Evolutionary conservation across 2,888 invertebrate genomes (phyloP).

Genomic region (Athalia rosae): DNA sequence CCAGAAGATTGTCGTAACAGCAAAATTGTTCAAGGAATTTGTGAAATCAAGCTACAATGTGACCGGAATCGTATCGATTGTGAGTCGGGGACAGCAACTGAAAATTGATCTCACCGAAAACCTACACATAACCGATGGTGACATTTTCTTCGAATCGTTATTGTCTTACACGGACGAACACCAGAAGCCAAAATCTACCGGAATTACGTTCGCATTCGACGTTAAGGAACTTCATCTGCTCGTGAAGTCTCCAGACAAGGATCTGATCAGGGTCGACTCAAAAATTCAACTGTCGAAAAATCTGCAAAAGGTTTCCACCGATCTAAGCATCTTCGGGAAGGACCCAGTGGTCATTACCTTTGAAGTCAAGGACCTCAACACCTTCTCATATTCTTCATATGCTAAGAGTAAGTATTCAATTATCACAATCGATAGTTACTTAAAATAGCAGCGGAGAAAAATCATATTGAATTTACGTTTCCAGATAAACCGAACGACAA

Average conservation of each 20-base stretch:
- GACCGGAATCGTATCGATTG: conserved; percentile 70
- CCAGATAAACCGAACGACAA: conserved; percentile 75
- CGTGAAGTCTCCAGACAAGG: conserved; percentile 73
- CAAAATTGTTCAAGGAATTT: conserved; percentile 61
- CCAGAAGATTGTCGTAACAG: conserved; percentile 75
- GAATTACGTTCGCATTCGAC: conserved; percentile 57
- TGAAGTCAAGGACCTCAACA: conserved; percentile 77
- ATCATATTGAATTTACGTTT: conserved; percentile 41
- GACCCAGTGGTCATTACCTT: conserved; percentile 74
- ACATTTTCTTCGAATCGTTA: conserved; percentile 66
- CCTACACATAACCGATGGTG: conserved; percentile 62
- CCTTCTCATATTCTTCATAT: conserved; percentile 76
- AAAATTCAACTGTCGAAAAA: conserved; percentile 74
- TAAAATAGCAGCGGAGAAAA: conserved; percentile 28
- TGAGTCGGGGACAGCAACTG: conserved; percentile 74
- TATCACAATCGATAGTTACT: neutral
- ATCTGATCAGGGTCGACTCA: conserved; percentile 76
- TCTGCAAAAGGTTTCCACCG: conserved; percentile 75
- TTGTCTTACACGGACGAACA: conserved; percentile 69
- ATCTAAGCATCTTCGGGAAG: conserved; percentile 75
- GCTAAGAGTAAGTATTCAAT: conserved; percentile 74
- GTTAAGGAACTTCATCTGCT: conserved; percentile 57
- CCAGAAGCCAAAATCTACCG: conserved; percentile 66
- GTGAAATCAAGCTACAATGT: conserved; percentile 71
- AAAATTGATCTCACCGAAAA: conserved; percentile 69